Conservation (phyloP, 2,113 vertebrate species). For the Pagrus major region DNA sequence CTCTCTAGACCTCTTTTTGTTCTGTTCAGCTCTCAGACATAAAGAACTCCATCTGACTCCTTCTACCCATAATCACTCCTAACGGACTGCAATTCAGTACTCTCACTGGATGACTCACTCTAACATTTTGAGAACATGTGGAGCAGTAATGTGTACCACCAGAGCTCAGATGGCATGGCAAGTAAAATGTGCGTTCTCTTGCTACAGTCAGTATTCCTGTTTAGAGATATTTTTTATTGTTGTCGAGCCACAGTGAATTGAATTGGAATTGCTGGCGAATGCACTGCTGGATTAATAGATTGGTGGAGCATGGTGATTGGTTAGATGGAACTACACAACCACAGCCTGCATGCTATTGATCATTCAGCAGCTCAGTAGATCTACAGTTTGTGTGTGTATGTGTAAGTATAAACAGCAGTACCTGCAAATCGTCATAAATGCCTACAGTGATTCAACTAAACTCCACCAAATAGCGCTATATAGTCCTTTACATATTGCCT, state of each 20-base stretch:
- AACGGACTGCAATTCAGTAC: neutral
- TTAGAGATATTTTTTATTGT: neutral
- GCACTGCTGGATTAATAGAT: neutral
- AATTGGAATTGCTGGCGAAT: neutral
- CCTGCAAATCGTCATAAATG: neutral
- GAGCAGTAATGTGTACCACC: neutral
- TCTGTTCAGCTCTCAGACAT: slow-evolving; percentile 22
- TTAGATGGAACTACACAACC: neutral
- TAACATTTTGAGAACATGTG: neutral
- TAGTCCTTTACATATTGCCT: neutral
- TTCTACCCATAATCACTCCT: neutral
- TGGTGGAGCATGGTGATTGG: slow-evolving; percentile 13
- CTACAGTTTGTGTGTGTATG: neutral
- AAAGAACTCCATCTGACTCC: neutral
- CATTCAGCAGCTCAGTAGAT: slow-evolving; percentile 27
- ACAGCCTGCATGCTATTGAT: slow-evolving; percentile 37
- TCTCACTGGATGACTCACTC: neutral
- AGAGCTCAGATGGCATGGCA: neutral
- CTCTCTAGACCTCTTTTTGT: neutral
- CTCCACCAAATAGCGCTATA: neutral
- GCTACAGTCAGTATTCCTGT: neutral
- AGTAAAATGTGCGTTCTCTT: neutral
- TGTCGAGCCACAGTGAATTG: neutral
- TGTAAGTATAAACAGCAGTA: neutral
- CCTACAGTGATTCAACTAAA: neutral